Evolutionary conservation across 2,888 invertebrate genomes (phyloP).

Genomic region (Vesta saturnalis): DNA sequence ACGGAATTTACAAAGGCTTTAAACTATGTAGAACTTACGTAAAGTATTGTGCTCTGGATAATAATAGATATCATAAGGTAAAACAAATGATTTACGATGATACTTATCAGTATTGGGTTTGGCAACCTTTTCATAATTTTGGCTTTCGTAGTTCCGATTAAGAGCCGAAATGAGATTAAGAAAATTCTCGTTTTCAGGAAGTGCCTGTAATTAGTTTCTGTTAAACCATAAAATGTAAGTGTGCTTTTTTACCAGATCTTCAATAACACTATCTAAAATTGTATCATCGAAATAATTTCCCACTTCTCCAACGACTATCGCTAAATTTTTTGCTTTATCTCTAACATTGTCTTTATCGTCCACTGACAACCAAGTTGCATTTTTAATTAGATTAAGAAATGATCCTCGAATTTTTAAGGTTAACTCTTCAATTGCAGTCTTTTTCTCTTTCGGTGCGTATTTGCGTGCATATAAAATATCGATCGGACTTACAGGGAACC

Average conservation of each 20-base stretch:
- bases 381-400: slow-evolving; percentile 40
- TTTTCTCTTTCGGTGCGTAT: slow-evolving; percentile 13
- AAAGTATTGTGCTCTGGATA: slow-evolving; percentile 5
- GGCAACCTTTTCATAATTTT: background rate
- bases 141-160: slow-evolving; percentile 1
- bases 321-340: slow-evolving; percentile 42
- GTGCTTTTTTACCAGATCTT: slow-evolving; percentile 46
- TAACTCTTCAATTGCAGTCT: slow-evolving; percentile 44
- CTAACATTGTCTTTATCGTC: slow-evolving; percentile 38
- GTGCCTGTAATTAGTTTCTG: slow-evolving; percentile 4
- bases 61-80: slow-evolving; percentile 5
- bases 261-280: slow-evolving; percentile 45
- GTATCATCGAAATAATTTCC: slow-evolving; percentile 45
- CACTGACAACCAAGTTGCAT: slow-evolving; percentile 47
- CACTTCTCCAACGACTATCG: slow-evolving; percentile 46
- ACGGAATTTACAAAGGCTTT: background rate
- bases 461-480: slow-evolving; percentile 15
- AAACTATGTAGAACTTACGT: slow-evolving; percentile 13
- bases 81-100: background rate
- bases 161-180: slow-evolving; percentile 6
- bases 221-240: background rate
- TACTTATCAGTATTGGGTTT: background rate
- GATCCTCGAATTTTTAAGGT: slow-evolving; percentile 44
- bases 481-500: slow-evolving; percentile 15
- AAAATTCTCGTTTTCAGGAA: background rate